phyloP scores from a whole-genome alignment of 2,888 invertebrate genomes.

The Tinea semifulvella region DNA sequence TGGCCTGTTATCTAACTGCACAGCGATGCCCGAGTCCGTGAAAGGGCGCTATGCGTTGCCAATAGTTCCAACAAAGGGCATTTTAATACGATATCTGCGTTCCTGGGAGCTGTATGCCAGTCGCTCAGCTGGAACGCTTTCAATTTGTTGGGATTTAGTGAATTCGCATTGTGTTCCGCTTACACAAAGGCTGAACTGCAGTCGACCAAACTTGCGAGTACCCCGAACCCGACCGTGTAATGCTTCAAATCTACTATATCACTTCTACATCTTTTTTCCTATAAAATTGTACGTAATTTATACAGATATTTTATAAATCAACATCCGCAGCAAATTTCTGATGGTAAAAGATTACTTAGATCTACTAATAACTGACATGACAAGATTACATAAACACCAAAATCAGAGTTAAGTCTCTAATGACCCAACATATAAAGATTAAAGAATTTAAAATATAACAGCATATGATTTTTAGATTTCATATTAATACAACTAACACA shows the following conservation, averaged over 20 bases:
- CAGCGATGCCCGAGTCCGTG: constrained; percentile 37
- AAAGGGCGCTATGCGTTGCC: constrained; percentile 28
- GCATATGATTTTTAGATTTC: too few species aligned
- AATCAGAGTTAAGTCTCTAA: too few species aligned
- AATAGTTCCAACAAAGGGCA: constrained; percentile 32
- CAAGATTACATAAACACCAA: too few species aligned
- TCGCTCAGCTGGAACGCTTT: constrained; percentile 37
- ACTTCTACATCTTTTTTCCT: too few species aligned
- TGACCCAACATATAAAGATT: too few species aligned
- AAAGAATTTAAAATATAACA: too few species aligned
- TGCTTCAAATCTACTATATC: too few species aligned
- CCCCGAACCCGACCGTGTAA: not conserved
- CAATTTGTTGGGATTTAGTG: constrained; percentile 43
- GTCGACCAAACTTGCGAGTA: not conserved
- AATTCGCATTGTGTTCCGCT: constrained; percentile 34
- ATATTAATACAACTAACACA: not conserved
- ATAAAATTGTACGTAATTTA: too few species aligned
- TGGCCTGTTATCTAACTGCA: constrained; percentile 37
- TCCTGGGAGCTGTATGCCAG: constrained; percentile 24
- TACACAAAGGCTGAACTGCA: constrained; percentile 30
- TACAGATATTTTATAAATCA: too few species aligned
- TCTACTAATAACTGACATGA: too few species aligned
- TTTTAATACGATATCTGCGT: constrained; percentile 32
- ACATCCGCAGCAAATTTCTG: too few species aligned
- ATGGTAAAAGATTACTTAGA: too few species aligned